Conservation (phyloP, 2,113 vertebrate species). For the Monopterus albus region DNA sequence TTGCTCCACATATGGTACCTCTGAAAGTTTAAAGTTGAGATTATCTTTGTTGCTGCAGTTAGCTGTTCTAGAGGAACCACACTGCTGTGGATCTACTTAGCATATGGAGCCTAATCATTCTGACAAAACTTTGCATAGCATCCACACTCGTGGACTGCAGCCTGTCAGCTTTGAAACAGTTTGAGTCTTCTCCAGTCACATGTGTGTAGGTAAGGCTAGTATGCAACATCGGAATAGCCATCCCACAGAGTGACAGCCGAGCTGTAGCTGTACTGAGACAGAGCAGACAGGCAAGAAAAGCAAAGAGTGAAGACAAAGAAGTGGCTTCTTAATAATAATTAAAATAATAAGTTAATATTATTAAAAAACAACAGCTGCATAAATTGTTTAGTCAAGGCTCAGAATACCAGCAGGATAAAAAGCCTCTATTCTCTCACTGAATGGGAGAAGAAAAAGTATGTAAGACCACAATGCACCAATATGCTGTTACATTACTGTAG, state of each 20-base stretch:
- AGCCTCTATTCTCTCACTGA: background rate
- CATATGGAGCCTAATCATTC: no score
- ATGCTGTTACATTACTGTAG: background rate
- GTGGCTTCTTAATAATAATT: slow-evolving; percentile 20
- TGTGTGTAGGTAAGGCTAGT: background rate
- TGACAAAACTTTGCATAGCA: no score
- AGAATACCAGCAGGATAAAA: slow-evolving; percentile 29
- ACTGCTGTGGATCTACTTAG: no score
- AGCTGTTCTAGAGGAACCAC: no score
- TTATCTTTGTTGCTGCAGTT: no score
- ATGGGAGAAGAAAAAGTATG: background rate
- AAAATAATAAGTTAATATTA: slow-evolving; percentile 15
- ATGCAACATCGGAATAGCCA: no score
- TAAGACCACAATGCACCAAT: background rate
- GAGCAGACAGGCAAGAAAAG: background rate
- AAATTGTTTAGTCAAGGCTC: slow-evolving; percentile 8
- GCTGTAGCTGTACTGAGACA: background rate
- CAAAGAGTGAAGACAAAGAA: slow-evolving; percentile 1
- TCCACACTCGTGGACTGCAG: background rate
- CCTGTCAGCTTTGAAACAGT: background rate
- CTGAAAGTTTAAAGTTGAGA: no score
- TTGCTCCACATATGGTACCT: no score
- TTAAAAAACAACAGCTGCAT: slow-evolving; percentile 26
- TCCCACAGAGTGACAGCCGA: slow-evolving; percentile 1
- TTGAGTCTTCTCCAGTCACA: background rate